Base-by-base conservation (phyloP, 2,888 invertebrate species). In the Agonopterix arenella region DNA sequence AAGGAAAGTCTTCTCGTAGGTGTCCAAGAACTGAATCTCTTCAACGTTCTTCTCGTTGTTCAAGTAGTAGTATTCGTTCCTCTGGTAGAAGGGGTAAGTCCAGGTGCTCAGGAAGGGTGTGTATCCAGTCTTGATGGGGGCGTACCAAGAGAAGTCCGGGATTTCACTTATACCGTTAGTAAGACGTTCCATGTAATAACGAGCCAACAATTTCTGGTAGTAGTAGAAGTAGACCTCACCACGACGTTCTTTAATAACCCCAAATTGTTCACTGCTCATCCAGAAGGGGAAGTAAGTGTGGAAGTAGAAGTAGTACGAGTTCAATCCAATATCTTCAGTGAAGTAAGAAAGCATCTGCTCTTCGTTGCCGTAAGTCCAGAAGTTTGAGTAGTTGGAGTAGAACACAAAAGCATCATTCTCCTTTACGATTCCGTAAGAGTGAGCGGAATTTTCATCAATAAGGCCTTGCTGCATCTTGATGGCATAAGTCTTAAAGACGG, bases 151-250 rank as follows among this genome's bases (percentile, higher is more conserved):
- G 67, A 93, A 90, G 37, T 49, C 49, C 36, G 91, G 89, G 55
- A 93, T 90, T 44, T 90, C 90, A 10, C 91, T 92, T 53, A 93
- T 65, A 13, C 90, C 91, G 59, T 93, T 91, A 37, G 92, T 89
- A 50, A 93, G 77, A 75, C 94, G 92, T 67, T 94, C 94, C 66
- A 93, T 74, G 65, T 92, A 91, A 85, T 93, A 94, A 66, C 93
- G 92, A 53, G 93, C 91, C 62, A 93, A 68, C 10, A 94, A 66
- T 72, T 94, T 93, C 65, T 93, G 92, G 68, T 93, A 92, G 68
- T 90, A 84, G 82, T 89, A 92, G 72, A 91, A 91, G 84, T 91
- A 93, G 40, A 90, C 72, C 75, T 93, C 92, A 53, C 93, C 94
- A 55, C 92, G 91, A 66, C 91, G 89, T 56, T 91, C 89, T 38